Conservation (phyloP, 1,140 invertebrate species). For the Heterodera schachtii region DNA sequence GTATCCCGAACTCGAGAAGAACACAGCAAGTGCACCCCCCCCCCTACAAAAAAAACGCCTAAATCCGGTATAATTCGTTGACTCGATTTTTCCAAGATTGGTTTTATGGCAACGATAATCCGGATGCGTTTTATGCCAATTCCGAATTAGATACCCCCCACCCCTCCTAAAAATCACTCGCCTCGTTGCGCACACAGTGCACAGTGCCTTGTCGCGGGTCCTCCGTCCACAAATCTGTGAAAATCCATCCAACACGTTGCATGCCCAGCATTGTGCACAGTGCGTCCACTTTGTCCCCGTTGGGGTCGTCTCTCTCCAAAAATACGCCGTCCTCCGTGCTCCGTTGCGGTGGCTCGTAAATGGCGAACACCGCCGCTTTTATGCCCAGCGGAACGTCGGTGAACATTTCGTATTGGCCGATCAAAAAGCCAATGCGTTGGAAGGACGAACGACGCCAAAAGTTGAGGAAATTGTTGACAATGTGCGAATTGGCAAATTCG, state of each 20-base stretch:
- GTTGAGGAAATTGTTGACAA: constrained; percentile 92
- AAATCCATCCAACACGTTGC: constrained; percentile 91
- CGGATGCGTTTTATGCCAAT: too few species aligned
- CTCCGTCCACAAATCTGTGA: constrained; percentile 80
- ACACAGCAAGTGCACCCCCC: too few species aligned
- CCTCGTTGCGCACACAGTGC: constrained; percentile 77
- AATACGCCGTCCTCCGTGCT: constrained; percentile 67
- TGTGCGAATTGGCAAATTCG: constrained; percentile 89
- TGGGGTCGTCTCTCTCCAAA: constrained; percentile 69
- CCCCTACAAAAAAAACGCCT: too few species aligned
- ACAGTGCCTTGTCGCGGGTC: constrained; percentile 81
- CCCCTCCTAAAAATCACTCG: constrained; percentile 66
- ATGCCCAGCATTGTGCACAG: constrained; percentile 81
- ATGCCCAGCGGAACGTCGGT: constrained; percentile 92
- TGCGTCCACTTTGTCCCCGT: constrained; percentile 74
- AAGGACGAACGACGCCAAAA: constrained; percentile 92
- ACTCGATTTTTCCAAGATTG: too few species aligned
- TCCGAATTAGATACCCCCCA: too few species aligned
- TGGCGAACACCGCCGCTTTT: constrained; percentile 85
- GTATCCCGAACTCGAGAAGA: too few species aligned
- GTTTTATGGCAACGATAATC: too few species aligned
- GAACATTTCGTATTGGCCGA: constrained; percentile 88
- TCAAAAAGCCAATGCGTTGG: constrained; percentile 89
- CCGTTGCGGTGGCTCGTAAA: constrained; percentile 87
- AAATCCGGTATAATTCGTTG: too few species aligned